Conservation (phyloP, 1,140 invertebrate genomes). For the Drosophila mayri region DNA sequence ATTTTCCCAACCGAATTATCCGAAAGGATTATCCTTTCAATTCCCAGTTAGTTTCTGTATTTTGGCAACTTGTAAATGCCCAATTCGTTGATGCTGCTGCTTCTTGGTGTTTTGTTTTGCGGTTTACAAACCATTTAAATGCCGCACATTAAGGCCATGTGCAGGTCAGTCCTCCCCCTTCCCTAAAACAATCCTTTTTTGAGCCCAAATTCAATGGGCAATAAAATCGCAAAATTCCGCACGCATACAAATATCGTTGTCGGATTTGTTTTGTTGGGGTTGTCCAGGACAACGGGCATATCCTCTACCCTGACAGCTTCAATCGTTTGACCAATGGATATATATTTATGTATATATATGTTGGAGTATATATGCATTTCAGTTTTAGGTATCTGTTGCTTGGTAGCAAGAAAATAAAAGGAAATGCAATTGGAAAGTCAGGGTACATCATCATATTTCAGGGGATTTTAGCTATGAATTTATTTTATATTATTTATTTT, state of each 20-base stretch:
- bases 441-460: background rate
- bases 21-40: too few species aligned
- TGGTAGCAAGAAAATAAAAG: background rate
- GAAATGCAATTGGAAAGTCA: constrained; percentile 3
- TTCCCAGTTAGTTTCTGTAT: constrained; percentile 10
- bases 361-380: constrained; percentile 3
- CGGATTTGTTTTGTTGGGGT: constrained; percentile 22
- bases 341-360: background rate
- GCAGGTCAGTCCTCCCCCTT: constrained; percentile 17
- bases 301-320: constrained; percentile 40
- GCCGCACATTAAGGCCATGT: constrained; percentile 72
- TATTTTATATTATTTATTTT: background rate
- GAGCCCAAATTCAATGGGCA: constrained; percentile 61
- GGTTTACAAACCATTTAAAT: constrained; percentile 77
- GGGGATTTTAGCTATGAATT: background rate
- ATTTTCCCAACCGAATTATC: background rate
- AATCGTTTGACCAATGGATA: constrained; percentile 29
- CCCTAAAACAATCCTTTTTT: constrained; percentile 1
- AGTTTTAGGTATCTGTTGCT: constrained; percentile 13
- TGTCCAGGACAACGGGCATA: constrained; percentile 35
- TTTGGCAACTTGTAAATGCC: constrained; percentile 69
- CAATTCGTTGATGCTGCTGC: constrained; percentile 48
- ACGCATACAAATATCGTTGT: constrained; percentile 44
- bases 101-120: constrained; percentile 76
- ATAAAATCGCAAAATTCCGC: constrained; percentile 71